These are phyloP conservation scores for Esox masquinongy DNA, from an alignment of 2,797 vertebrate species.

Conservation along the genomic window DNA sequence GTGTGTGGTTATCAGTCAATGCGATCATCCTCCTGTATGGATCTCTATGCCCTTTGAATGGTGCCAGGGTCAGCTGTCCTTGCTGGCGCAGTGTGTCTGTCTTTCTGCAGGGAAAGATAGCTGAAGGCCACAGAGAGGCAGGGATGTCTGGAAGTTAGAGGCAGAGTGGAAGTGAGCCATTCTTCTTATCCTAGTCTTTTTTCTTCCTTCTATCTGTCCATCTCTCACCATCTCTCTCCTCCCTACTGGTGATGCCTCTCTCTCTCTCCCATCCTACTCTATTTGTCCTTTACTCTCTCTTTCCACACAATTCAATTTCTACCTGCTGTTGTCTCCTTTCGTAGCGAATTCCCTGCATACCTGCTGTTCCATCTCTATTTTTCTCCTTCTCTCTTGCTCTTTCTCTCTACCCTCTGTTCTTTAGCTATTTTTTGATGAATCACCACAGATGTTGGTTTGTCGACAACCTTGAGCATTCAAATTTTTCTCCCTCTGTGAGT, in stretches of 20 bases:
- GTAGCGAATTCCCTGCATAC: conserved; percentile 27
- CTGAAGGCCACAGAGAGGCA: conserved; percentile 6
- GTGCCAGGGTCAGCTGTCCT: conserved; percentile 29
- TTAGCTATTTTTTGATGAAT: conserved; percentile 11
- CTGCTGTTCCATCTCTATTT: conserved; percentile 6
- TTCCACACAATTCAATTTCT: conserved; percentile 20
- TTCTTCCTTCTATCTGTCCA: not conserved
- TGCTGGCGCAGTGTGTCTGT: conserved; percentile 42
- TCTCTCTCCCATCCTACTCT: not conserved
- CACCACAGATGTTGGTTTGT: conserved; percentile 14
- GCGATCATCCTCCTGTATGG: conserved; percentile 31
- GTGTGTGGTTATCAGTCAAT: conserved; percentile 35
- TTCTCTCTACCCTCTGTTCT: not conserved
- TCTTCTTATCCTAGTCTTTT: conserved; percentile 42
- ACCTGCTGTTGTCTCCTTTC: conserved; percentile 2
- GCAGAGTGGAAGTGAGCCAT: conserved; percentile 29
- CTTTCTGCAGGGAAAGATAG: conserved; percentile 69
- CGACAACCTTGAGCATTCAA: not conserved
- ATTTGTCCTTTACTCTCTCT: conserved; percentile 20
- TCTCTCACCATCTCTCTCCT: conserved; percentile 21
- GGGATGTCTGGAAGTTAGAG: conserved; percentile 55
- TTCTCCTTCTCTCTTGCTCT: not conserved
- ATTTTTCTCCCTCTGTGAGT: not conserved
- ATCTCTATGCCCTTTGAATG: conserved; percentile 35
- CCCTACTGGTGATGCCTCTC: not conserved